A percentile compares a stretch with the other conserved stretches of the same genome.
Evolutionary conservation across 2,888 invertebrate species (phyloP).

Genomic region (Coleophora deauratella): DNA sequence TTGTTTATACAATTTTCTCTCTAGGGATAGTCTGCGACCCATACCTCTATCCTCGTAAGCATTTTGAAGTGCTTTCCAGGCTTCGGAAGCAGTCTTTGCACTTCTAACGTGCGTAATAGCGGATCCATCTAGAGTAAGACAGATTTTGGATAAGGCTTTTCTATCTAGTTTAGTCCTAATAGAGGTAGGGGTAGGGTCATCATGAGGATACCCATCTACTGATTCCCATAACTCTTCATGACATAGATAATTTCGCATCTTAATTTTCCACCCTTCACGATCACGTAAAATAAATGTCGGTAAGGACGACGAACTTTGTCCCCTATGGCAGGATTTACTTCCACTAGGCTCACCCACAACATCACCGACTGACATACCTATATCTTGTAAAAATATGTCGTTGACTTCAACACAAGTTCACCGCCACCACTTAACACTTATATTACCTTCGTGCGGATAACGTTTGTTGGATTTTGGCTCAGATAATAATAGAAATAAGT

Average conservation of each 20-base stretch:
- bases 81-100: conserved; percentile 6
- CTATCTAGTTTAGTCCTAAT: background rate
- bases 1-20: conserved; percentile 2
- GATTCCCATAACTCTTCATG: background rate
- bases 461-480: too few species aligned
- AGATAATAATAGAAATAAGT: too few species aligned
- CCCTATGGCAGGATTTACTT: too few species aligned
- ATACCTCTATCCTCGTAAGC: conserved; percentile 6
- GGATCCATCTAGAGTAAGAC: conserved; percentile 1
- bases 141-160: background rate
- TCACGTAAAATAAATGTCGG: too few species aligned
- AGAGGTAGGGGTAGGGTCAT: background rate
- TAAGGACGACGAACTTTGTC: too few species aligned
- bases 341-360: too few species aligned
- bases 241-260: background rate
- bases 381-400: too few species aligned
- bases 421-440: too few species aligned
- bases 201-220: background rate
- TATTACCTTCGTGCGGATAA: too few species aligned
- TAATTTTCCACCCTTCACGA: background rate
- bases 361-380: too few species aligned
- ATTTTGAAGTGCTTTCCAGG: conserved; percentile 5
- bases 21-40: conserved; percentile 6
- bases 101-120: conserved; percentile 6
- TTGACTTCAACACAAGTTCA: too few species aligned